A percentile compares a stretch with the other conserved stretches of the same genome.
Conservation (phyloP, 2,888 invertebrate species). For the Punctoribates punctum region DNA sequence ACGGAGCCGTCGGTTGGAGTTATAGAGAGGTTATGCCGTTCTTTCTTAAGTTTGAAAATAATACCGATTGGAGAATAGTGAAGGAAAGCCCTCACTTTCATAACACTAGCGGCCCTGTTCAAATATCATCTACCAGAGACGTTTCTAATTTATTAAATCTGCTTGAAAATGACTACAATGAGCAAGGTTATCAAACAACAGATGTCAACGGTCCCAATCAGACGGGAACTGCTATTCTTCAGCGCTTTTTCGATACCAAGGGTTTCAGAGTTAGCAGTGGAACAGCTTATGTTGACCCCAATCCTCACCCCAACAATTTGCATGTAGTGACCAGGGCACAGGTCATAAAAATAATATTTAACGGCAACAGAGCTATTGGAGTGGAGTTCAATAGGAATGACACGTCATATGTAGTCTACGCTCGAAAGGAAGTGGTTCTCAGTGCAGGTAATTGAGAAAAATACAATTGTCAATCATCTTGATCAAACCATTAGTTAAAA, state of each 20-base stretch:
- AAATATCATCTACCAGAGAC: no score
- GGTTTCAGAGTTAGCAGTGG: conserved; percentile 1
- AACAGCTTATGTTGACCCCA: conserved; percentile 2
- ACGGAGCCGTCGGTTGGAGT: conserved; percentile 36
- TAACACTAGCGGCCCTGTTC: background rate
- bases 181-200: no score
- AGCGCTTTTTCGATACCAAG: background rate
- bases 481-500: no score
- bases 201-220: conserved; percentile 10
- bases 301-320: conserved; percentile 24
- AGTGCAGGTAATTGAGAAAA: no score
- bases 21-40: conserved; percentile 30
- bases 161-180: no score
- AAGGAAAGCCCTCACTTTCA: conserved; percentile 19
- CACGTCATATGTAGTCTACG: background rate
- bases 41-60: conserved; percentile 23
- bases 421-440: background rate
- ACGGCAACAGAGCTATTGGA: conserved; percentile 12
- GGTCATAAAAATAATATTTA: conserved; percentile 26
- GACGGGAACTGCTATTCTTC: conserved; percentile 2
- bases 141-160: no score
- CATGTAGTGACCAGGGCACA: conserved; percentile 21
- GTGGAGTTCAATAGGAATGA: conserved; percentile 18
- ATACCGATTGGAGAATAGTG: conserved; percentile 13
- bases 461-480: no score